A percentile compares a stretch with the other conserved stretches of the same genome.
Conservation (phyloP, 2,797 vertebrate genomes). For the Melopsittacus undulatus region DNA sequence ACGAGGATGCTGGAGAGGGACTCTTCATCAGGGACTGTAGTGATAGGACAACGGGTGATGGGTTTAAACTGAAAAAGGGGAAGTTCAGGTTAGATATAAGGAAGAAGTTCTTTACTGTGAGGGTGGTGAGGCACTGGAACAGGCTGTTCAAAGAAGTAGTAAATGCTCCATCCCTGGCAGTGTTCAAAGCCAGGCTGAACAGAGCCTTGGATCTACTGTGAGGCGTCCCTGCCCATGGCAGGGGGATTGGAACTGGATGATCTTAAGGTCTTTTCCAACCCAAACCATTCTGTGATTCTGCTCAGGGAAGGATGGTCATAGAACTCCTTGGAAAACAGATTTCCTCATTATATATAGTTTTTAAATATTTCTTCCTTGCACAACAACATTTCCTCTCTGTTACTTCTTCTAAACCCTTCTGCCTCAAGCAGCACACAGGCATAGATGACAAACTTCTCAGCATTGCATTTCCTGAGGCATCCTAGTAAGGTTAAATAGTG, state of each 20-base stretch:
- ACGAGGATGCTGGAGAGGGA: not conserved
- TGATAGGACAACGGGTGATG: not conserved
- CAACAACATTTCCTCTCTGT: not conserved
- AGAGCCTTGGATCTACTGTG: not conserved
- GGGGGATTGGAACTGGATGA: not conserved
- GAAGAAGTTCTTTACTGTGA: not conserved
- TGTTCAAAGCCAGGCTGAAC: not conserved
- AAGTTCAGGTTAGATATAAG: not conserved
- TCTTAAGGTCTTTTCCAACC: not conserved
- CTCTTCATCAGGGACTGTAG: not conserved
- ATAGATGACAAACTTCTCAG: not conserved
- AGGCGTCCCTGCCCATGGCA: not conserved
- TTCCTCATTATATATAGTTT: not conserved
- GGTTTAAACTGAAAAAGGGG: not conserved
- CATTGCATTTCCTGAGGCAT: not conserved
- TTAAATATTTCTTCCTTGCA: accelerated
- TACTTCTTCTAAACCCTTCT: not conserved
- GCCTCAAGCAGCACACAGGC: not conserved
- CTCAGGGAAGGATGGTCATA: not conserved
- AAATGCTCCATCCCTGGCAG: not conserved
- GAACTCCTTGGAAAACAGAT: not conserved
- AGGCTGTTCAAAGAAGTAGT: not conserved
- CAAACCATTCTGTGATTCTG: not conserved
- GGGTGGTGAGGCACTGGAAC: not conserved
- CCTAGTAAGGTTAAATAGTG: not conserved